Evolutionary conservation across 2,888 invertebrate genomes (phyloP).

Genomic region (Neoscelio sp.): DNA sequence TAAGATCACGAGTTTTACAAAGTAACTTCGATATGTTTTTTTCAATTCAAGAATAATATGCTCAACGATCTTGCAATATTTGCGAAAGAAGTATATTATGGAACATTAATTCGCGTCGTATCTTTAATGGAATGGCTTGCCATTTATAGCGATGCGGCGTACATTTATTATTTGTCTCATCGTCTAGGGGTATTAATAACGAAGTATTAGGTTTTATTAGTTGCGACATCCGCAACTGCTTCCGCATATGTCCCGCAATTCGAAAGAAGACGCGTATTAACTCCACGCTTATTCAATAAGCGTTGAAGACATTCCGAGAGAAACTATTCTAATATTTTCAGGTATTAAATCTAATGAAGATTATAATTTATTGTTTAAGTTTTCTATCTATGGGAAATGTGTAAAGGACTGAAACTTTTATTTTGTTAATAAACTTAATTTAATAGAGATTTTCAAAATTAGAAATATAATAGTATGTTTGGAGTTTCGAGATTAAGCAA

Average conservation of each 20-base stretch:
- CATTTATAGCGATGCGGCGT: conserved; percentile 20
- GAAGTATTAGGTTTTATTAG: conserved; percentile 56
- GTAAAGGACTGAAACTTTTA: no score
- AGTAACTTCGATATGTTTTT: no score
- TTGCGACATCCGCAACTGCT: conserved; percentile 38
- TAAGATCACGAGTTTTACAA: no score
- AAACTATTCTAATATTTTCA: conserved; percentile 3
- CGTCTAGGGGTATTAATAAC: conserved; percentile 31
- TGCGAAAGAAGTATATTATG: conserved; percentile 40
- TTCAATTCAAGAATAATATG: background rate
- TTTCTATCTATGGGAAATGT: no score
- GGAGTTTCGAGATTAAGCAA: no score
- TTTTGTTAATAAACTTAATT: no score
- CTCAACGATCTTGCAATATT: conserved; percentile 17
- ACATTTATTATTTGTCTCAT: conserved; percentile 59
- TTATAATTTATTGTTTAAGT: no score
- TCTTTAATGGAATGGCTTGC: conserved; percentile 35
- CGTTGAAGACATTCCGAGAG: background rate
- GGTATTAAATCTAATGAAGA: background rate
- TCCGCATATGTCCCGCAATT: conserved; percentile 36
- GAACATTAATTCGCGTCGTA: conserved; percentile 47
- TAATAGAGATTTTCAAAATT: no score
- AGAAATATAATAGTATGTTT: no score
- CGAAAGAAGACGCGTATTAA: background rate
- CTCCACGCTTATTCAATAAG: conserved; percentile 3